Evolutionary conservation across 2,113 vertebrate species (phyloP), one percentile per base, ranked within the genome.

Genomic region (Nipponia nippon): DNA sequence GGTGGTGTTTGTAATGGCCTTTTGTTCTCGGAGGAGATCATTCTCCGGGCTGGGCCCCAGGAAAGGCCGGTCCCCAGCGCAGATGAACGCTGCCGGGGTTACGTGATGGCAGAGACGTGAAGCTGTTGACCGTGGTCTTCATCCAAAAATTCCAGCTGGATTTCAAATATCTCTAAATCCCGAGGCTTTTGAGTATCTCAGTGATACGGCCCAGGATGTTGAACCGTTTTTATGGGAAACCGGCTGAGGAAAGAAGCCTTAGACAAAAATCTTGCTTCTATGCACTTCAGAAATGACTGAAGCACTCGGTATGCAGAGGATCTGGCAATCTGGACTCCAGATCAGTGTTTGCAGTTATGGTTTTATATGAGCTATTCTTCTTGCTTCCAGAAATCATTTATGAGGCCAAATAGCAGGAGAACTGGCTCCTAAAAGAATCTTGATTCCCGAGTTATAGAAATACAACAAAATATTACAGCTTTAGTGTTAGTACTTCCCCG

Each of bases 1-100:
- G 97, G 93, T 94, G 96, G 90, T 95, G 94, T 96, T 93, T 94
- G 95, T 88, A 97, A 97, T 79, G 79, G 94, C 82, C 95, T 95
- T 97, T 97, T 96, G 95, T 97, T 97, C 97, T 91, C 91, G 0
- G 19, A 85, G 78, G 84, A 80, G 96, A 95, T 95, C 75, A 58
- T 83, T 95, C 96, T 87, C 58, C 10, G 3, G 89, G 84, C 94
- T 96, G 96, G 94, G 91, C 91, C 96, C 94, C 94, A 89, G 87
- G 62, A 97, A 95, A 50, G 93, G 87, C 84, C 7, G 0, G 73
- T 94, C 91, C 82, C 78, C 94, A 44, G 44, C 15, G 5, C 91
- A 89, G 42, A 95, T 78, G 87, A 90, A 82, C 53, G 19, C 87
- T 81, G 88, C 91, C 4, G 7, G 66, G 82, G 81, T 91, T 91